phyloP scores from a whole-genome alignment of 2,113 vertebrate species.

The Bos taurus region DNA sequence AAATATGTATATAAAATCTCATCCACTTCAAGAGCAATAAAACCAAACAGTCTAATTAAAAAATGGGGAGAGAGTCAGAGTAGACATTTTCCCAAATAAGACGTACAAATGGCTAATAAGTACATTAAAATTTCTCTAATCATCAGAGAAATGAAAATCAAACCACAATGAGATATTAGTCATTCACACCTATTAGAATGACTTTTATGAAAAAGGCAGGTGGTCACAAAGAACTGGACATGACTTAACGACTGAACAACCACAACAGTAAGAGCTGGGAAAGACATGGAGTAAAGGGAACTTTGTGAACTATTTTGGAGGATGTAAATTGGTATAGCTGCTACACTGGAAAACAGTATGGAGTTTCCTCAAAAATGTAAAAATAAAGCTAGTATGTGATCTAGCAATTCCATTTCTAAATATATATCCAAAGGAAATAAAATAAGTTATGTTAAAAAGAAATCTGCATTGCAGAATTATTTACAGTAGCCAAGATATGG shows the following conservation, averaged over 20 bases:
- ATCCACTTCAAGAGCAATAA: not conserved
- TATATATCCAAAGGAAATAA: not conserved
- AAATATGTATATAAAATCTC: not conserved
- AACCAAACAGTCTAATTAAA: not conserved
- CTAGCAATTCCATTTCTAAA: not conserved
- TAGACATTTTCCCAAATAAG: not conserved
- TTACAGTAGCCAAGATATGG: not conserved
- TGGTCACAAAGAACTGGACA: not conserved
- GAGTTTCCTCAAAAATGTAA: not conserved
- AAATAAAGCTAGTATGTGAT: not conserved
- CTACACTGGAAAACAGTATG: not conserved
- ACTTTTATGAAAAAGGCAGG: not conserved
- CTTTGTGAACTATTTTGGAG: not conserved
- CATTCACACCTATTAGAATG: not conserved
- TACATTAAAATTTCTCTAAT: not conserved
- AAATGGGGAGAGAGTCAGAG: not conserved
- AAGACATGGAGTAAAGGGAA: not conserved
- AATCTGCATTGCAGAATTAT: not conserved
- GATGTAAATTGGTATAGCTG: not conserved
- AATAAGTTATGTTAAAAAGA: not conserved
- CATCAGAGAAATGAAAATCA: not conserved
- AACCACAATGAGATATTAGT: not conserved
- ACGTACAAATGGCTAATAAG: not conserved
- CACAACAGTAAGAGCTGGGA: not conserved
- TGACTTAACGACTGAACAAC: not conserved